Percentiles rank a stretch among this genome's conserved stretches.
Evolutionary conservation across 2,113 vertebrate species (phyloP).

Genomic region (Ranitomeya imitator): DNA sequence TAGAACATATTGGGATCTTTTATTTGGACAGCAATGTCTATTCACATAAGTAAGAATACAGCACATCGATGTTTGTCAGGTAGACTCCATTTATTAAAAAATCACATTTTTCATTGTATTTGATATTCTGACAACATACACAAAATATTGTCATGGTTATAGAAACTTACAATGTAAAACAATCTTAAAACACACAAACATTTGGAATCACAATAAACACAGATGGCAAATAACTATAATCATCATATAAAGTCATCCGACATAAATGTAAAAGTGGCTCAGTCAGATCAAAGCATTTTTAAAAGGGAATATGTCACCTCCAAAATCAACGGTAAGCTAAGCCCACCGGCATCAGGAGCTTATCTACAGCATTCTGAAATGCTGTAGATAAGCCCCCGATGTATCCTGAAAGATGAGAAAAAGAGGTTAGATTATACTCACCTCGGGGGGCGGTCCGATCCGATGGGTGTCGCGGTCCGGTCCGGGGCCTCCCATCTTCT

Average conservation of each 20-base stretch:
- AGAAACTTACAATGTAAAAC: background rate
- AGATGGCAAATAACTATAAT: constrained; percentile 7
- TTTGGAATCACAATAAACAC: constrained; percentile 11
- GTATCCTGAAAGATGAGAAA: too few relatives aligned
- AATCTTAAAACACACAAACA: background rate
- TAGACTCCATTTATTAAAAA: background rate
- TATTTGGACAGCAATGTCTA: too few relatives aligned
- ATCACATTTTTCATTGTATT: background rate
- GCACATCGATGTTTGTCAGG: background rate
- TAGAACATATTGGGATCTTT: too few relatives aligned
- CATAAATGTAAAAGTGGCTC: background rate
- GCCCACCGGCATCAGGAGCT: too few relatives aligned
- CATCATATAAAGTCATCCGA: background rate
- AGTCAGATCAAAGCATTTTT: background rate
- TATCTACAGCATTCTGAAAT: too few relatives aligned
- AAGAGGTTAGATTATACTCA: too few relatives aligned
- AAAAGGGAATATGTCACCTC: background rate
- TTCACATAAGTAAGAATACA: too few relatives aligned
- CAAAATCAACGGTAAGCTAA: too few relatives aligned
- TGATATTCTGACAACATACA: background rate
- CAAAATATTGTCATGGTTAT: background rate
- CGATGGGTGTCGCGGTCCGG: too few relatives aligned
- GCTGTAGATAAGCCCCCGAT: too few relatives aligned
- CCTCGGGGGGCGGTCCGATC: too few relatives aligned
- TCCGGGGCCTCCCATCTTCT: too few relatives aligned